Percentiles rank a stretch among this genome's conserved stretches.
Evolutionary conservation across 2,888 invertebrate genomes (phyloP).

Genomic region (Sabellastarte sp.): DNA sequence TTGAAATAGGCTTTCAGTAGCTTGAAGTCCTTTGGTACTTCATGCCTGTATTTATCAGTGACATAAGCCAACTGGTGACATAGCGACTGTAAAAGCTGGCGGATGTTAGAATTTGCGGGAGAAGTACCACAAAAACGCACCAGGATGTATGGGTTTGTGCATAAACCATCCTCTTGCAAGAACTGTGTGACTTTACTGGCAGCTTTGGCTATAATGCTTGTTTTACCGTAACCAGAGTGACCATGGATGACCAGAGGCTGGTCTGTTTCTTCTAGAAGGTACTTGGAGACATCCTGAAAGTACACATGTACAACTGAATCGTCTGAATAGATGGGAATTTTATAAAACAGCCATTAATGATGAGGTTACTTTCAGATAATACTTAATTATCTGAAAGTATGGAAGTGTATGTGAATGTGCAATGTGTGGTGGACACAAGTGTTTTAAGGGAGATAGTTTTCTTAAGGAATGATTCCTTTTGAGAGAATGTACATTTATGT

Average conservation of each 20-base stretch:
- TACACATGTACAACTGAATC: too few species aligned
- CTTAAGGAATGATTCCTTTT: too few species aligned
- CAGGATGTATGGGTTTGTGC: conserved; percentile 1
- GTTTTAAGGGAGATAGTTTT: too few species aligned
- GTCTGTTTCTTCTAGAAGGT: conserved; percentile 29
- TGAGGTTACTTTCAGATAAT: too few species aligned
- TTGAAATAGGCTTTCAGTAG: conserved; percentile 18
- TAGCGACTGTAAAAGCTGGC: conserved; percentile 13
- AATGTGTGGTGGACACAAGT: too few species aligned
- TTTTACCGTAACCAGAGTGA: conserved; percentile 38
- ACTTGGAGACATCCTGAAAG: conserved; percentile 16
- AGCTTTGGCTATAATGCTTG: conserved; percentile 20
- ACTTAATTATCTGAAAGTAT: too few species aligned
- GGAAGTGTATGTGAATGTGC: too few species aligned
- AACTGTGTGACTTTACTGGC: conserved; percentile 11
- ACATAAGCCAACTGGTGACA: conserved; percentile 25
- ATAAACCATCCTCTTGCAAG: conserved; percentile 7
- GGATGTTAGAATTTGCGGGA: conserved; percentile 12
- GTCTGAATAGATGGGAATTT: too few species aligned
- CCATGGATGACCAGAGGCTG: conserved; percentile 42
- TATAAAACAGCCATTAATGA: too few species aligned
- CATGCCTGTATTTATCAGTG: conserved; percentile 13
- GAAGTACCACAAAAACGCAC: conserved; percentile 22
- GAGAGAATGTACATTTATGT: too few species aligned
- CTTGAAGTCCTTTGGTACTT: conserved; percentile 18